Base-by-base conservation (phyloP, 2,113 vertebrate genomes). In the Ochotona curzoniae region DNA sequence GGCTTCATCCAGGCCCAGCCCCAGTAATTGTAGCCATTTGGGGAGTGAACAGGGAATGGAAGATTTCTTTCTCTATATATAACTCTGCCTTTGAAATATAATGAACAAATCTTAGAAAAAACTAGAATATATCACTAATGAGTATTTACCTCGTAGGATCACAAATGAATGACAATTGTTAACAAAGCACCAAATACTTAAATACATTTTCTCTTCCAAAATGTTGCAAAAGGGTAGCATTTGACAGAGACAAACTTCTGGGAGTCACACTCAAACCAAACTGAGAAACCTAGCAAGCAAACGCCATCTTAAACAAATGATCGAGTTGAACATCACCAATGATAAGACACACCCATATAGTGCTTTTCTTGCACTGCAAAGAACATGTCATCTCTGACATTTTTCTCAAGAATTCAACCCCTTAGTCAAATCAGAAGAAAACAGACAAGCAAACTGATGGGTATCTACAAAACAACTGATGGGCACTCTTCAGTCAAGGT, bases 361-460 rank as follows among this genome's bases (percentile, higher is more conserved):
- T 20, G 11, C 13, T 60, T 10, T 14, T 20, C 13, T 83, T 70
- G 30, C 30, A 70, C 66, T 64, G 7, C 47, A 14, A 87, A 74
- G 3, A 26, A 28, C 11, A 81, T 11, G 38, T 21, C 18, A 9
- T 14, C 23, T 75, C 30, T 73, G 32, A 32, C 9, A 89, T 51
- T 73, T 51, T 78, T 76, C 30, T 17, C 54, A 74, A 15, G 44
- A 71, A 76, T 35, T 17, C 5, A 78, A 49, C 1, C 66, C 25
- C n/a, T 80, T 35, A 51, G 44, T 89, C 60, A 87, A 94, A 88
- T 49, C 32, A 95, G 14, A 61, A 84, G 44, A 70, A 90, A 69
- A 63, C 25, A 25, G 18, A 30, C 23, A 61, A n/a, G 51, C 26
- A 94, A 74, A 70, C 0, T 74, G 35, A 75, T 11, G 6, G 5